Percentiles rank a stretch among this genome's conserved stretches.
phyloP scores from a whole-genome alignment of 2,797 vertebrate genomes.

The Leucoraja ocellata region DNA sequence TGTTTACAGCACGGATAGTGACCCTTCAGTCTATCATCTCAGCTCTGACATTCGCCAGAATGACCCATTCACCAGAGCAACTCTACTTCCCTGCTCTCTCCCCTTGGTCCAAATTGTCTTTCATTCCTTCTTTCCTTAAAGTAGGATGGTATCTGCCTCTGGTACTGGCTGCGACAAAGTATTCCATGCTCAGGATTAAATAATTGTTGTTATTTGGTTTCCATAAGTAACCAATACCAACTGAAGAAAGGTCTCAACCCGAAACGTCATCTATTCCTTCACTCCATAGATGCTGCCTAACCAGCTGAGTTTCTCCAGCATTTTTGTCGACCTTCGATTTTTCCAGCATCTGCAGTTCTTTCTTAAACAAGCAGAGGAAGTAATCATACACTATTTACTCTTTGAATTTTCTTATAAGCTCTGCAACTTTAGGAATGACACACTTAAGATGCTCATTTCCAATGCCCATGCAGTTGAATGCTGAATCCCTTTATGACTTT shows the following conservation, averaged over 20 bases:
- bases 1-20: background rate
- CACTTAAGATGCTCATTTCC: background rate
- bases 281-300: too few relatives aligned
- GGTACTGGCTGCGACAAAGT: background rate
- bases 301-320: too few relatives aligned
- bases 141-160: background rate
- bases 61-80: background rate
- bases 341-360: too few relatives aligned
- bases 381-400: background rate
- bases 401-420: background rate
- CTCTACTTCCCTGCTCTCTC: background rate
- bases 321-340: too few relatives aligned
- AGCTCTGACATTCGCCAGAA: background rate
- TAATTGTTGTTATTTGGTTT: background rate
- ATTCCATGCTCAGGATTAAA: background rate
- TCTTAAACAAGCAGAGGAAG: too few relatives aligned
- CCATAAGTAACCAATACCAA: background rate
- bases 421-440: background rate
- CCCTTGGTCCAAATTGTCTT: background rate
- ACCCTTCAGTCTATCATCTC: background rate
- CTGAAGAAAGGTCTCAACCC: too few relatives aligned
- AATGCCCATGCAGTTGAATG: too few relatives aligned
- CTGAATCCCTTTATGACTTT: too few relatives aligned
- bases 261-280: too few relatives aligned
- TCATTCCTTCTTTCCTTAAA: background rate